Conservation (phyloP, 1,140 invertebrate species). For the Cephus cinctus region DNA sequence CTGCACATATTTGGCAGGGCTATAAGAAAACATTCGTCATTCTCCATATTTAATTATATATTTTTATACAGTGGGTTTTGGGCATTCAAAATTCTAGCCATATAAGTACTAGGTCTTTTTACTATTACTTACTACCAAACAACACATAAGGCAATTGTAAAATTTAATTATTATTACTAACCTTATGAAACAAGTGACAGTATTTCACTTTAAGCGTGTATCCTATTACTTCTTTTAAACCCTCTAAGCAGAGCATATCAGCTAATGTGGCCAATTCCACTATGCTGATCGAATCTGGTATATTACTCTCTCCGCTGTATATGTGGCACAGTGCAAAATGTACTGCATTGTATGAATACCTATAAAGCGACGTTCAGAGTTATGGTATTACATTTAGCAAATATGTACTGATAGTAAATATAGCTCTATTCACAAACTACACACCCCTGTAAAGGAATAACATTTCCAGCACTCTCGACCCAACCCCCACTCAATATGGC, state of each 20-base stretch:
- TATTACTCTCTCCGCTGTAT: conserved; percentile 83
- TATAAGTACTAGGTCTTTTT: too few species aligned
- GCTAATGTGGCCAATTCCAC: conserved; percentile 82
- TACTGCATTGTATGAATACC: conserved; percentile 78
- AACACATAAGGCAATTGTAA: not conserved
- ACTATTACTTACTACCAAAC: too few species aligned
- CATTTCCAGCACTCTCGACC: conserved; percentile 75
- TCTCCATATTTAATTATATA: too few species aligned
- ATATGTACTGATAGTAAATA: too few species aligned
- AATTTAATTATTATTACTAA: conserved; percentile 45
- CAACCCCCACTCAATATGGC: conserved; percentile 84
- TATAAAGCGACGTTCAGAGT: too few species aligned
- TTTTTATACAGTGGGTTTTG: too few species aligned
- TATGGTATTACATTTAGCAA: too few species aligned
- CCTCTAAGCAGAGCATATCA: conserved; percentile 85
- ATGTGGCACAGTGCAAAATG: conserved; percentile 90
- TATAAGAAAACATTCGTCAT: too few species aligned
- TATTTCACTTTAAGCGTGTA: conserved; percentile 85
- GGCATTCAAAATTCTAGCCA: too few species aligned
- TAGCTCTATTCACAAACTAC: conserved; percentile 31
- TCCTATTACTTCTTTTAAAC: conserved; percentile 85
- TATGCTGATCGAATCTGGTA: conserved; percentile 81
- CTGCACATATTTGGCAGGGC: conserved; percentile 75
- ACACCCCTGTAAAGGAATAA: conserved; percentile 81
- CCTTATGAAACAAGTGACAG: conserved; percentile 88